Conservation (phyloP, 2,888 invertebrate species). For the Embidobia sp. region DNA sequence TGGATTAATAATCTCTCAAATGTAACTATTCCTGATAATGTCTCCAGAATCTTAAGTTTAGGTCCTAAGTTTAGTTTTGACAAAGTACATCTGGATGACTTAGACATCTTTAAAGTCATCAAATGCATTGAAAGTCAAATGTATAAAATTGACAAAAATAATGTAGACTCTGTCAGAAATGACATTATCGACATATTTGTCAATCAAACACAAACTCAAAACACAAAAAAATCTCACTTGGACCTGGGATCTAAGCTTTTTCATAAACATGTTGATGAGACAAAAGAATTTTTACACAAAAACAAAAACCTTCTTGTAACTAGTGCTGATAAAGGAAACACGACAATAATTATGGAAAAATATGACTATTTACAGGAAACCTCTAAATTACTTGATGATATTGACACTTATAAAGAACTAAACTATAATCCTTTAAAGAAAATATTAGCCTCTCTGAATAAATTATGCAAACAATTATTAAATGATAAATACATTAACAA, state of each 20-base stretch:
- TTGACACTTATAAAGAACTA: background rate
- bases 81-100: background rate
- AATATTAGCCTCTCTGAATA: background rate
- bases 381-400: background rate
- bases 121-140: constrained; percentile 5
- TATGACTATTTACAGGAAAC: background rate
- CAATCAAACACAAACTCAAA: background rate
- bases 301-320: background rate
- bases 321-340: constrained; percentile 4
- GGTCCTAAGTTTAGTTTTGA: constrained; percentile 9
- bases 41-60: background rate
- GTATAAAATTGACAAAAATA: background rate
- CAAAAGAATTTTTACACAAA: background rate
- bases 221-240: background rate
- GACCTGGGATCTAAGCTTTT: background rate
- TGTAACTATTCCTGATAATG: background rate
- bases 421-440: constrained; percentile 1
- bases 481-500: background rate
- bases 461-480: background rate
- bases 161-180: background rate
- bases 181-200: background rate
- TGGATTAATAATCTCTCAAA: constrained; percentile 4
- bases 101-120: constrained; percentile 4
- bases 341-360: constrained; percentile 2
- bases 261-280: background rate